Base-by-base conservation (phyloP, 2,797 vertebrate genomes). In the Sebastes kiyomatsui region DNA sequence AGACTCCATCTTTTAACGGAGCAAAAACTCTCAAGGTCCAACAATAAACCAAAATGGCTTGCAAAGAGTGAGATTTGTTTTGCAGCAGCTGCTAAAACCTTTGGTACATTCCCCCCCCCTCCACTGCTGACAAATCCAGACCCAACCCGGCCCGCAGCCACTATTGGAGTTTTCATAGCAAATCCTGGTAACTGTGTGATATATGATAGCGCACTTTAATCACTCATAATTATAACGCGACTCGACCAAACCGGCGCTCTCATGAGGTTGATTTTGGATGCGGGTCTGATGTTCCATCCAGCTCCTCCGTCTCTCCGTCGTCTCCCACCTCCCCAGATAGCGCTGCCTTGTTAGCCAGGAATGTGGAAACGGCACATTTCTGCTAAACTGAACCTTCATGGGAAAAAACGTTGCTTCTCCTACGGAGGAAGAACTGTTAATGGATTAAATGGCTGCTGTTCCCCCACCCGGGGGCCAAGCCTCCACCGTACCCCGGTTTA, bases 391-490 rank as follows among this genome's bases (percentile, higher is more conserved):
- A 22, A 84, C 81, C 82, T 94, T 92, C 92, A 92, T 93, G 94
- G 92, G 92, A 94, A 94, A 94, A 94, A 92, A 74, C 12, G 7
- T 72, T 32, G 82, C 82, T 84, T 83, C 83, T 90, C 89, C 77
- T 85, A 83, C 81, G 72, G 81, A 87, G 85, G 85, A 90, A 84
- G 87, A 84, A 84, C 77, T 70, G 83, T 80, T 90, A 90, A 91
- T 91, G 92, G 91, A 94, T 93, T 91, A 93, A 90, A 81, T 86
- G 73, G 89, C 86, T 54, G 88, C 92, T 60, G 81, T 88, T 90
- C 88, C 87, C 42, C 87, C 90, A 85, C 27, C 78, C 32, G 33
- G 72, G 82, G 78, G 80, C 81, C 77, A 70, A 84, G 78, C 82
- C 82, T 33, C 54, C 1, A 79, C 75, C 71, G 22, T 73, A 77